Base-by-base conservation (phyloP, 2,797 vertebrate genomes). In the Cryptoprocta ferox region DNA sequence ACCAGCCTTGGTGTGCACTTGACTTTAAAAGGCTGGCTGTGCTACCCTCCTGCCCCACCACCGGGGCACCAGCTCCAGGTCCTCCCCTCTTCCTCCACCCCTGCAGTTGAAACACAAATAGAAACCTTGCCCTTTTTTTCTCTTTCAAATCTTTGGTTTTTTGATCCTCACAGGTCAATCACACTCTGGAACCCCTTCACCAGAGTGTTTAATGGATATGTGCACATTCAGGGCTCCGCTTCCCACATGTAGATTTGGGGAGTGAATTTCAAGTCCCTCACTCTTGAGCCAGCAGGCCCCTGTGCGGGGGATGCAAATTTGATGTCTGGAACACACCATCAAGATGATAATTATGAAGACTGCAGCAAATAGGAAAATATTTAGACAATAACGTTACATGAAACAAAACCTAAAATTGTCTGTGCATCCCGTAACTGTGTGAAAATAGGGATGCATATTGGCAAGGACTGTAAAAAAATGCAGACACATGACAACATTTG, bases 171-270 rank as follows among this genome's bases (percentile, higher is more conserved):
- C 28, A 73, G 53, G 30, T 79, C 79, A 53, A 78, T 53, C 35
- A 30, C 18, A 13, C 50, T 63, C 56, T 37, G 7, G 37, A 85
- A 59, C 28, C 16, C 45, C 66, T 70, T 79, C 71, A 14, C 65
- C 66, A 5, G 61, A 18, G 5, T 19, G 12, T 21, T 0, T 9
- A 13, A 14, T 24, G 28, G 24, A 8, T 7, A 0, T 15, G 28
- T 19, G 59, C 24, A 3, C 7, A 0, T 28, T 50, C 71, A 56
- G 86, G 66, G 56, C 32, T 14, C 1, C 13, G 1, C 48, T 70
- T 32, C 50, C 30, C 32, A 26, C 6, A 0, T 4, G 5, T 12
- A 78, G 48, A 14, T n/a, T 35, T 35, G 30, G 39, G 37, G 70
- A 26, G 68, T 59, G 26, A 35, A 84, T 30, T 35, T 21, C 66